These are phyloP conservation scores for Pelosia muscerda DNA, from an alignment of 2,888 invertebrate species.

Conservation along the genomic window DNA sequence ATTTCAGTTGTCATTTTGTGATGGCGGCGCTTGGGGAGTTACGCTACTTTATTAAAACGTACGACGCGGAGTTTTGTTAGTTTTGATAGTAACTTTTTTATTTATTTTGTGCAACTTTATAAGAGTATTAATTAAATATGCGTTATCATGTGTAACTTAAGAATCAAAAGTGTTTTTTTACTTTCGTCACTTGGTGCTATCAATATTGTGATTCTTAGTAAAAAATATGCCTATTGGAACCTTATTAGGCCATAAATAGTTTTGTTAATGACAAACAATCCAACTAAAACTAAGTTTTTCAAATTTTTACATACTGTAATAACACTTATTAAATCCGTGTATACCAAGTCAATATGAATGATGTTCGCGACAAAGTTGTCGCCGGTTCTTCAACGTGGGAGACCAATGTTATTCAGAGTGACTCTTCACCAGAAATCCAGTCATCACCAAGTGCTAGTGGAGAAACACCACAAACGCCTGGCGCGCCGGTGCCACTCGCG, in stretches of 20 bases:
- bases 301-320: slow-evolving; percentile 20
- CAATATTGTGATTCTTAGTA: slow-evolving; percentile 70
- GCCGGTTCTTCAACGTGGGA: slow-evolving; percentile 83
- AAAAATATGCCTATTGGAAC: slow-evolving; percentile 71
- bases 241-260: slow-evolving; percentile 58
- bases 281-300: background rate
- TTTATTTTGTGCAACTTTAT: slow-evolving; percentile 47
- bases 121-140: slow-evolving; percentile 36
- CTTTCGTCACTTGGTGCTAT: slow-evolving; percentile 73
- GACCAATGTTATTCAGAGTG: slow-evolving; percentile 71
- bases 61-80: slow-evolving; percentile 66
- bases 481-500: slow-evolving; percentile 85
- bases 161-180: slow-evolving; percentile 55
- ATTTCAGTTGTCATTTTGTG: slow-evolving; percentile 71
- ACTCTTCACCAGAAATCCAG: slow-evolving; percentile 80
- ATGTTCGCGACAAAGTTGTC: slow-evolving; percentile 84
- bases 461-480: slow-evolving; percentile 87
- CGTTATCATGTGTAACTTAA: slow-evolving; percentile 59
- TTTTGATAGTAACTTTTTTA: slow-evolving; percentile 59
- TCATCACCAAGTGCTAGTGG: slow-evolving; percentile 79
- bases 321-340: slow-evolving; percentile 25
- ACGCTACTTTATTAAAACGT: slow-evolving; percentile 73
- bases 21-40: slow-evolving; percentile 83
- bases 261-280: slow-evolving; percentile 22
- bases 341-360: slow-evolving; percentile 77